Evolutionary conservation across 2,113 vertebrate genomes (phyloP).

Genomic region (Mesocricetus auratus): DNA sequence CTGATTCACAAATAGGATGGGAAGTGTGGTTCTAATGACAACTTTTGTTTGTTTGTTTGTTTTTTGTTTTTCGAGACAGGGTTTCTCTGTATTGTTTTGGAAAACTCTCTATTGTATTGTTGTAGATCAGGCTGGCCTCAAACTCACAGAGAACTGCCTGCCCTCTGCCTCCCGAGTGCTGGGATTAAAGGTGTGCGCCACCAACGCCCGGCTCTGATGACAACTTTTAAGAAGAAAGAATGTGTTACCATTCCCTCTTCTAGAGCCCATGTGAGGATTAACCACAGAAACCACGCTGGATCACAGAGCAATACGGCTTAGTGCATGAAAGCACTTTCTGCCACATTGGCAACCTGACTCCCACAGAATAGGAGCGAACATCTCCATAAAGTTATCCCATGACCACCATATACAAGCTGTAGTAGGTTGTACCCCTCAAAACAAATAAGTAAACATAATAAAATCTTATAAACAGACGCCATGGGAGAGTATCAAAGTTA

Average conservation of each 20-base stretch:
- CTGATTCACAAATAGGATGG: neutral
- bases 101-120: too few species aligned
- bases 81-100: too few species aligned
- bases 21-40: neutral
- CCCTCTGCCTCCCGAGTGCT: too few species aligned
- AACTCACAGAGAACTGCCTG: too few species aligned
- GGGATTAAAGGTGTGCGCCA: too few species aligned
- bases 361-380: neutral
- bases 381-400: neutral
- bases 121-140: too few species aligned
- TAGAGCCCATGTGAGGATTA: neutral
- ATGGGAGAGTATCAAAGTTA: neutral
- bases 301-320: neutral
- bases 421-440: neutral
- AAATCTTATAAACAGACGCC: neutral
- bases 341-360: neutral
- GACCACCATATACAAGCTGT: neutral
- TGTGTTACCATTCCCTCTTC: neutral
- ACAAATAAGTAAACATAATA: neutral
- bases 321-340: neutral
- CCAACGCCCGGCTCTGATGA: constrained; percentile 9
- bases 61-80: too few species aligned
- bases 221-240: neutral
- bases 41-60: too few species aligned
- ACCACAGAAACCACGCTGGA: constrained; percentile 24